Base-by-base conservation (phyloP, 2,888 invertebrate genomes). In the Drosophila macrospina region DNA sequence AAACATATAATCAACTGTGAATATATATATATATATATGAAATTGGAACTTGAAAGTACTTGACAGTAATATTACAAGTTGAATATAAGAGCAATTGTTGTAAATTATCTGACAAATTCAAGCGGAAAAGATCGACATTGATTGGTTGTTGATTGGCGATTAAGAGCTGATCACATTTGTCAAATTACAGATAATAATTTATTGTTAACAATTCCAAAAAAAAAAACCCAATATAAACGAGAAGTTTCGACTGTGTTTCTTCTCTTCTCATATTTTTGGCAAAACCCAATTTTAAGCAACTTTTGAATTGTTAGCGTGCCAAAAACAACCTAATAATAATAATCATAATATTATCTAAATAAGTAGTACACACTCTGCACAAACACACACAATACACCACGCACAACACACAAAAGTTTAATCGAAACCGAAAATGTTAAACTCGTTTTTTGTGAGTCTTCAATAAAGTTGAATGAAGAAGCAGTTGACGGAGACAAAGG, bases 301-400 rank as follows among this genome's bases (percentile, higher is more conserved):
- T 70, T 78, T 71, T 86, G 69, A 80, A 83, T 83, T 72, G 75
- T 61, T 69, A 76, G 78, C 86, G 39, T 52, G 50, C 48, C 54
- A 62, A 59, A 52, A 42, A 42, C 32, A 61, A 44, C 36, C n/a
- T n/a, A n/a, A 52, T 45, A 52, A 56, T 56, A 73, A 61, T 78
- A 66, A 68, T 63, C 62, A 57, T 65, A 72, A 59, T 62, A 75
- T 78, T 55, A 73, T 73, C 67, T 66, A 70, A 72, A 74, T 80
- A 61, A 52, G 44, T 61, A 80, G 83, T 83, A 83, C 83, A 80
- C 85, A 67, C 69, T 36, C 60, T 55, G 66, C 73, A 77, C 64
- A 72, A 62, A 55, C 55, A 32, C 20, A 20, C 20, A 20, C 20
- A 20, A 20, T 20, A 20, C 20, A 20, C 59, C 68, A 47, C 30